Base-by-base conservation (phyloP, 2,797 vertebrate species). In the Squalus acanthias region DNA sequence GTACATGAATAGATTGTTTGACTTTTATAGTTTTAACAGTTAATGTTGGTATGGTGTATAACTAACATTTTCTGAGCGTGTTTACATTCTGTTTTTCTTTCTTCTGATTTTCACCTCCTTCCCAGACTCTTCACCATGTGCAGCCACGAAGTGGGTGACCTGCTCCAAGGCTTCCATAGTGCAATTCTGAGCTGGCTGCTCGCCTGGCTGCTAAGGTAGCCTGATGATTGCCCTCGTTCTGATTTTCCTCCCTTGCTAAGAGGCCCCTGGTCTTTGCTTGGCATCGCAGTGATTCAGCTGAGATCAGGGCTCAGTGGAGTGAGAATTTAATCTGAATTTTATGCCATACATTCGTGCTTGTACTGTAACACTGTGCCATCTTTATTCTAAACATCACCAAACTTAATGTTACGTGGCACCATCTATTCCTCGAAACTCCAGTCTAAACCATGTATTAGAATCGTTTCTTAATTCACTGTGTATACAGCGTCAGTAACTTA, bases 1-100 rank as follows among this genome's bases (percentile, higher is more conserved):
- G 99, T 98, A 91, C 69, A 8, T 26, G 92, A 82, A 69, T 3
- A n/a, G 9, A 63, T 33, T 63, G 29, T 91, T 63, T 63, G 26
- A 91, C 29, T 63, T 63, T n/a, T 4, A 63, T 24, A 46, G n/a
- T 8, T 93, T 69, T 69, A 46, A 33, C 39, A 63, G 89, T 92
- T 63, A 65, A 65, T 33, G 33, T 65, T 39, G 6, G 60, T n/a
- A 15, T n/a, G 13, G 53, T 22, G 79, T 10, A 26, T 88, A 57
- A 89, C 24, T 88, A 57, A 89, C 24, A 88, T 3, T 96, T 96
- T 96, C 17, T 94, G 91, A 79, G 33, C 74, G 96, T 92, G 12
- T 76, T 79, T 96, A 8, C 5, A 70, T 0, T 96, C 96, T 95
- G 65, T 94, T 88, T 88, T 53, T 33, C 72, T 74, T 57, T 53